Percentiles rank a stretch among this genome's conserved stretches.
phyloP scores from a whole-genome alignment of 2,797 vertebrate species.

The Spinibarbus caldwelli region DNA sequence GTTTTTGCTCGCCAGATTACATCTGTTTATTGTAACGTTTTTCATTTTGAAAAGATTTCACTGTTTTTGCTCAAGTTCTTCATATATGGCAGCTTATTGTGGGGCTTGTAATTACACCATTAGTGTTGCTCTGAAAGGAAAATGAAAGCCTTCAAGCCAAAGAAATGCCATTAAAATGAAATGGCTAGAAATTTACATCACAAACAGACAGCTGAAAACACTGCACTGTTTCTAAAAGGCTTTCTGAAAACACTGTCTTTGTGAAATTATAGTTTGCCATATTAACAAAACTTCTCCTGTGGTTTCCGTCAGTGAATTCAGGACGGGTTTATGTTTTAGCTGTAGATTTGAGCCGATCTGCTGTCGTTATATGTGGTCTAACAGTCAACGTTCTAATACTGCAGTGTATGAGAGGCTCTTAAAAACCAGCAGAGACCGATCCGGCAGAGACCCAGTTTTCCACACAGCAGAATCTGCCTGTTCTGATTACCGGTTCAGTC shows the following conservation, averaged over 20 bases:
- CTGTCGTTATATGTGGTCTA: neutral
- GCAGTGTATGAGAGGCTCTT: neutral
- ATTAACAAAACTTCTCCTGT: slow-evolving; percentile 11
- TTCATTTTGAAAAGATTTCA: slow-evolving; percentile 27
- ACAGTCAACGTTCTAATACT: neutral
- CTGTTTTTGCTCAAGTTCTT: neutral
- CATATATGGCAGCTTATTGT: slow-evolving; percentile 12
- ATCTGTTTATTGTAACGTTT: neutral
- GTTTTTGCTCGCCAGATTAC: neutral
- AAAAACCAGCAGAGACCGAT: neutral
- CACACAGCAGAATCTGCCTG: slow-evolving; percentile 1
- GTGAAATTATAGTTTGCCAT: neutral
- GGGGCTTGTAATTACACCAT: slow-evolving; percentile 42
- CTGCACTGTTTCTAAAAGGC: neutral
- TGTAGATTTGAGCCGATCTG: neutral
- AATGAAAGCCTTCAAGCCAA: slow-evolving; percentile 42
- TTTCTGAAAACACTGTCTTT: neutral
- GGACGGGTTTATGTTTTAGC: neutral
- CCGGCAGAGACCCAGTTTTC: neutral
- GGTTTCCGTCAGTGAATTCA: neutral
- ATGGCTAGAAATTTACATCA: slow-evolving; percentile 7
- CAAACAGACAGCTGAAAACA: slow-evolving; percentile 40
- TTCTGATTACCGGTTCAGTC: slow-evolving; percentile 26
- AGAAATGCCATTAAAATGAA: slow-evolving; percentile 38
- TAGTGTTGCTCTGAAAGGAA: slow-evolving; percentile 35